phyloP scores from a whole-genome alignment of 2,113 vertebrate genomes.

The Tragulus kanchil region DNA sequence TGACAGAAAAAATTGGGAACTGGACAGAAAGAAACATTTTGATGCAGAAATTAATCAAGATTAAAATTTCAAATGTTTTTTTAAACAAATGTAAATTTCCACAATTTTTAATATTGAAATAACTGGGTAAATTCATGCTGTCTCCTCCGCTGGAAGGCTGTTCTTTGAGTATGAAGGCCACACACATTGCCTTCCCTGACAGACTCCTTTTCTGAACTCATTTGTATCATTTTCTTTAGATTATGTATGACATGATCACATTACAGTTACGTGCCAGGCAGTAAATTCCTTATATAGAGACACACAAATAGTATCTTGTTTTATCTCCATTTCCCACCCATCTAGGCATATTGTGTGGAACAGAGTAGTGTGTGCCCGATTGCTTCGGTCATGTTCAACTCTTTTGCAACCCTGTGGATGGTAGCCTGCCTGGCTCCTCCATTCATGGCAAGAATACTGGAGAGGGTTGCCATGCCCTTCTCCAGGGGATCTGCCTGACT shows the following conservation, averaged over 20 bases:
- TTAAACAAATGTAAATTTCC: too few species aligned
- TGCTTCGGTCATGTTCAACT: neutral
- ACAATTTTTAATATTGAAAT: too few species aligned
- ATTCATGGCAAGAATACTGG: neutral
- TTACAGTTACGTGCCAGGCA: neutral
- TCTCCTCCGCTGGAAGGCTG: neutral
- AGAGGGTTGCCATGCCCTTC: neutral
- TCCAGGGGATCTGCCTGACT: neutral
- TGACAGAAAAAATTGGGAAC: slow-evolving; percentile 3
- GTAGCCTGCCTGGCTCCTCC: neutral
- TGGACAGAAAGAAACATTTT: neutral
- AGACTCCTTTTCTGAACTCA: neutral
- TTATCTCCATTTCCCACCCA: neutral
- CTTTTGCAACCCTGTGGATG: neutral
- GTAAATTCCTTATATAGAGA: neutral
- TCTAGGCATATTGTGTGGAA: neutral
- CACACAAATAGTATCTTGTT: neutral
- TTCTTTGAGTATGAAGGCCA: neutral
- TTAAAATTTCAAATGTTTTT: neutral
- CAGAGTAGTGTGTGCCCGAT: neutral
- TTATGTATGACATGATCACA: neutral
- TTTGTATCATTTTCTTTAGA: neutral
- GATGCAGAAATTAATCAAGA: neutral
- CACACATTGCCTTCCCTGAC: neutral
- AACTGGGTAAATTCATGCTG: too few species aligned